Conservation (phyloP, 2,113 vertebrate genomes). For the Monopterus albus region DNA sequence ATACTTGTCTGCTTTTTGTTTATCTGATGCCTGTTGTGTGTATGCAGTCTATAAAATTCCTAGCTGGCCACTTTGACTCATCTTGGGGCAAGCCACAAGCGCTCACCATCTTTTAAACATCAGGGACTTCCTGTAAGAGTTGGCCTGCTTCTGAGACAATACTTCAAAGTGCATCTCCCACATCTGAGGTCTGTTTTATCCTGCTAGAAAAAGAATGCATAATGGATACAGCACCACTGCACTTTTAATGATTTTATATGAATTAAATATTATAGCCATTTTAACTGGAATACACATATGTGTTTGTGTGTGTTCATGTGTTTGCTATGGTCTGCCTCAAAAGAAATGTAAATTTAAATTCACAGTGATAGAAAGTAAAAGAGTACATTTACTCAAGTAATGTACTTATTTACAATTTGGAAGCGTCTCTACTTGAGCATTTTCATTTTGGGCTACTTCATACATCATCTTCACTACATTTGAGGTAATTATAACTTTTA, state of each 20-base stretch:
- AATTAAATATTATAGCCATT: slow-evolving; percentile 86
- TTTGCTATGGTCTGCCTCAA: slow-evolving; percentile 35
- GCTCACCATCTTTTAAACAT: slow-evolving; percentile 87
- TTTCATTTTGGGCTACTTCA: too few relatives aligned
- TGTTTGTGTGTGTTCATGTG: slow-evolving; percentile 43
- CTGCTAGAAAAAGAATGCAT: slow-evolving; percentile 87
- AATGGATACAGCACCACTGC: slow-evolving; percentile 80
- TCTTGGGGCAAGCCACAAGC: slow-evolving; percentile 65
- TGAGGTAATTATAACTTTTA: too few relatives aligned
- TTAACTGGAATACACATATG: slow-evolving; percentile 77
- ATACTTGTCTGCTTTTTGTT: slow-evolving; percentile 64
- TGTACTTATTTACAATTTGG: too few relatives aligned
- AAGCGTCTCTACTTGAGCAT: too few relatives aligned
- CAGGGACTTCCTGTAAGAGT: slow-evolving; percentile 85
- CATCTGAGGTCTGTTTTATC: slow-evolving; percentile 89
- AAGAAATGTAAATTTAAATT: slow-evolving; percentile 39
- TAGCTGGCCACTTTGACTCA: slow-evolving; percentile 69
- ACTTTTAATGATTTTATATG: slow-evolving; percentile 87
- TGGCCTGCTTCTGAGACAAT: slow-evolving; percentile 84
- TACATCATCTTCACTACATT: too few relatives aligned
- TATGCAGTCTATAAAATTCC: slow-evolving; percentile 56
- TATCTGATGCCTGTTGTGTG: slow-evolving; percentile 55
- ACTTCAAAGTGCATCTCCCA: slow-evolving; percentile 86
- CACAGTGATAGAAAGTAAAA: too few relatives aligned
- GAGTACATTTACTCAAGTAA: too few relatives aligned